Evolutionary conservation across 2,888 invertebrate genomes (phyloP).

Genomic region (Eugnorisma glareosa): DNA sequence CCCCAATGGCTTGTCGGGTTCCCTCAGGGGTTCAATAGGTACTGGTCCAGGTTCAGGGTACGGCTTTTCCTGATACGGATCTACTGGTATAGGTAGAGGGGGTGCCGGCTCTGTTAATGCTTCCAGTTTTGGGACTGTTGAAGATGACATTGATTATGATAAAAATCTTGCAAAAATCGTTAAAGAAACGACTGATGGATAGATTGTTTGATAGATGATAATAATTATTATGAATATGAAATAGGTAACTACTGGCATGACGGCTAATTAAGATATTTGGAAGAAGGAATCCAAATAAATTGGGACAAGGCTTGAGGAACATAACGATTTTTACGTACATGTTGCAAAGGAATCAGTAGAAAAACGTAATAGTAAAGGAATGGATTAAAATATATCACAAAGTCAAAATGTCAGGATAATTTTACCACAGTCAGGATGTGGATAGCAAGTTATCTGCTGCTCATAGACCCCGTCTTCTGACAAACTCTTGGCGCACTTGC

Average conservation of each 20-base stretch:
- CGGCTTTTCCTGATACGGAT: constrained; percentile 33
- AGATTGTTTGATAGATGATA: neutral
- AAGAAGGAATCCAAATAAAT: neutral
- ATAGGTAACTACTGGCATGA: neutral
- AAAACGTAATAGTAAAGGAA: neutral
- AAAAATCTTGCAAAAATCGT: neutral
- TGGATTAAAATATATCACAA: neutral
- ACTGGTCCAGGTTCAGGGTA: constrained; percentile 27
- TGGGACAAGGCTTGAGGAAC: neutral
- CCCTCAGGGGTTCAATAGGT: constrained; percentile 36
- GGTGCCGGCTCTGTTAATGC: constrained; percentile 39
- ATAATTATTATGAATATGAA: neutral
- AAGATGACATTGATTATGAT: neutral
- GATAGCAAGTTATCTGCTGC: constrained; percentile 74
- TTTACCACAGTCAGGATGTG: constrained; percentile 77
- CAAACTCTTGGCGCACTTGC: constrained; percentile 74
- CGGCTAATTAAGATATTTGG: neutral
- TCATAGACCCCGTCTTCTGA: constrained; percentile 59
- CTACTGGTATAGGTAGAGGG: constrained; percentile 48
- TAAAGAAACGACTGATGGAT: neutral
- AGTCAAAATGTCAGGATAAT: neutral
- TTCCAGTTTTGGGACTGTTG: constrained; percentile 38
- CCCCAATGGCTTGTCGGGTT: constrained; percentile 14
- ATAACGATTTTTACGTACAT: neutral
- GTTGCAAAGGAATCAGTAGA: neutral